Evolutionary conservation across 1,140 invertebrate genomes (phyloP).

Genomic region (Ectropis grisescens): DNA sequence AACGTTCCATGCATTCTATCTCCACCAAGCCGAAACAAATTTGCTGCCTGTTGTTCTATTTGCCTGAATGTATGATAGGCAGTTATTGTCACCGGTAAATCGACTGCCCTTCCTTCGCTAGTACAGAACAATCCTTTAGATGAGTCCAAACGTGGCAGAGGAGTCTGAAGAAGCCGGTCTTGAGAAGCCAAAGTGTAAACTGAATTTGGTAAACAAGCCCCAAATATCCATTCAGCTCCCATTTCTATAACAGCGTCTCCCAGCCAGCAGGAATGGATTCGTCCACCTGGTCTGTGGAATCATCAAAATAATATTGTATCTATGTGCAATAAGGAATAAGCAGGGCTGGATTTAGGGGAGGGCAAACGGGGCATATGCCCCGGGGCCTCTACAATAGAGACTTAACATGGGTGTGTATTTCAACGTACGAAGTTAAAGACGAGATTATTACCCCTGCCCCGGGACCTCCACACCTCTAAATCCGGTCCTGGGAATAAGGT

Average conservation of each 20-base stretch:
- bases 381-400: too few species aligned
- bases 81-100: slow-evolving; percentile 72
- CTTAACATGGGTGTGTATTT: too few species aligned
- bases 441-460: too few species aligned
- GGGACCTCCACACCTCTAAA: too few species aligned
- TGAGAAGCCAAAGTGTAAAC: slow-evolving; percentile 76
- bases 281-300: slow-evolving; percentile 71
- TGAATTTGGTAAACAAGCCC: slow-evolving; percentile 75
- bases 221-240: slow-evolving; percentile 76
- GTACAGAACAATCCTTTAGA: slow-evolving; percentile 74
- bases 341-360: too few species aligned
- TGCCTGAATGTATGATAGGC: slow-evolving; percentile 75
- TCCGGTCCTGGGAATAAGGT: too few species aligned
- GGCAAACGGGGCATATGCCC: too few species aligned
- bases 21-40: slow-evolving; percentile 72
- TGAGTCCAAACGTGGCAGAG: slow-evolving; percentile 59
- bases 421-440: too few species aligned
- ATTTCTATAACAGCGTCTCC: slow-evolving; percentile 81
- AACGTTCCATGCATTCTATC: slow-evolving; percentile 73
- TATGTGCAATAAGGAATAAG: slow-evolving; percentile 1
- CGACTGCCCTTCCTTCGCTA: slow-evolving; percentile 75
- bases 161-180: slow-evolving; percentile 73
- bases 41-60: slow-evolving; percentile 75
- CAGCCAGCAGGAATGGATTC: slow-evolving; percentile 81
- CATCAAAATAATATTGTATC: slow-evolving; percentile 1